phyloP scores from a whole-genome alignment of 2,888 invertebrate genomes.

The Brassicogethes aeneus region DNA sequence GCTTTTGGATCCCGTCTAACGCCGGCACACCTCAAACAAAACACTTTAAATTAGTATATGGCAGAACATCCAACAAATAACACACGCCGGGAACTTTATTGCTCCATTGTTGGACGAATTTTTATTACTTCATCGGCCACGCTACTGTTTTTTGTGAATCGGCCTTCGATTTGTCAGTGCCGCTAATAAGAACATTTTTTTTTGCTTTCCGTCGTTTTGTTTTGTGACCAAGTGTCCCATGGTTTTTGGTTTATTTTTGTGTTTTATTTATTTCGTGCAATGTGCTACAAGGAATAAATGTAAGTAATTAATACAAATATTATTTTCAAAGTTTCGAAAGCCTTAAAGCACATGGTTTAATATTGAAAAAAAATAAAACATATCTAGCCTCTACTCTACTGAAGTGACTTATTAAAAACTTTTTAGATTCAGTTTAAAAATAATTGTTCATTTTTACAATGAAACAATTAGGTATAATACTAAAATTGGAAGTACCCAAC shows the following conservation, averaged over 20 bases:
- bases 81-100: conserved; percentile 21
- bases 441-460: too few relatives aligned
- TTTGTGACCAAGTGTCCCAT: not conserved
- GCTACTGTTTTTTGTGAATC: conserved; percentile 1
- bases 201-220: not conserved
- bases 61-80: conserved; percentile 27
- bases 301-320: too few relatives aligned
- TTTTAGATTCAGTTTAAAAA: too few relatives aligned
- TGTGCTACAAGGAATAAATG: not conserved
- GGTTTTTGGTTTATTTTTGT: conserved; percentile 2
- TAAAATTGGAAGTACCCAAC: too few relatives aligned
- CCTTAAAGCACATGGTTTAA: too few relatives aligned
- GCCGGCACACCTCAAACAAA: conserved; percentile 30
- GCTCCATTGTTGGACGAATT: conserved; percentile 14
- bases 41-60: conserved; percentile 31
- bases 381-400: too few relatives aligned
- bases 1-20: conserved; percentile 12
- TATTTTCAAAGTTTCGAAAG: too few relatives aligned
- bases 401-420: too few relatives aligned
- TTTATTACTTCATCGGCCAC: not conserved
- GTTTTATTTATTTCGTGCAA: conserved; percentile 1
- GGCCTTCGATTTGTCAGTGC: too few relatives aligned
- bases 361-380: too few relatives aligned
- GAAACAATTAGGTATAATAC: too few relatives aligned
- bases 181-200: not conserved